These are phyloP conservation scores for Bombus impatiens DNA, from an alignment of 1,140 invertebrate genomes.

Conservation along the genomic window DNA sequence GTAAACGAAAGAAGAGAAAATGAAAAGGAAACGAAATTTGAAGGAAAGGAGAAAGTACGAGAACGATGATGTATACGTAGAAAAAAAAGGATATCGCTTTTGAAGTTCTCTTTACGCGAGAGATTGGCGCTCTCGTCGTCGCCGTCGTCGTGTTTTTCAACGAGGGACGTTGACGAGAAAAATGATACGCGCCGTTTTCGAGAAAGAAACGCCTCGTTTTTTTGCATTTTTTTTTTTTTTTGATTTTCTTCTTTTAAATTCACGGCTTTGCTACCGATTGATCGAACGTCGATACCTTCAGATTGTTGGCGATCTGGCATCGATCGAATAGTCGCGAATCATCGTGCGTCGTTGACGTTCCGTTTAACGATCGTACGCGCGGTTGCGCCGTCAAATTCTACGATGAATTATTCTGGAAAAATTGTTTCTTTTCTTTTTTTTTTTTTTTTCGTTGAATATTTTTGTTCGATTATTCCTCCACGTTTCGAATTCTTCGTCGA, in stretches of 20 bases:
- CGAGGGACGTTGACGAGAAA: constrained; percentile 22
- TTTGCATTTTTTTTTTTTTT: neutral
- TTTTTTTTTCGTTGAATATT: neutral
- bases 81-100: constrained; percentile 54
- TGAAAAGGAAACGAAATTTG: neutral
- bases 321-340: constrained; percentile 10
- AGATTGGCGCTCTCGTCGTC: neutral
- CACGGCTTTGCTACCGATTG: constrained; percentile 8
- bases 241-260: neutral
- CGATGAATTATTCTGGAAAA: neutral
- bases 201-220: neutral
- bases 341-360: neutral
- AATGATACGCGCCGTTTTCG: neutral
- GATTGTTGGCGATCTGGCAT: constrained; percentile 24
- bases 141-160: constrained; percentile 8
- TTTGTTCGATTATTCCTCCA: constrained; percentile 13
- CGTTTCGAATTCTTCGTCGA: constrained; percentile 1
- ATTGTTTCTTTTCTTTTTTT: neutral
- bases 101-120: constrained; percentile 45
- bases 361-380: neutral
- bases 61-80: neutral
- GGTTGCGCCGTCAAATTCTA: constrained; percentile 1
- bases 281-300: constrained; percentile 30
- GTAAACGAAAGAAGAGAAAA: neutral
- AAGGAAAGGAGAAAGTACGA: neutral